Base-by-base conservation (phyloP, 2,113 vertebrate genomes). In the Atherinomorus stipes region DNA sequence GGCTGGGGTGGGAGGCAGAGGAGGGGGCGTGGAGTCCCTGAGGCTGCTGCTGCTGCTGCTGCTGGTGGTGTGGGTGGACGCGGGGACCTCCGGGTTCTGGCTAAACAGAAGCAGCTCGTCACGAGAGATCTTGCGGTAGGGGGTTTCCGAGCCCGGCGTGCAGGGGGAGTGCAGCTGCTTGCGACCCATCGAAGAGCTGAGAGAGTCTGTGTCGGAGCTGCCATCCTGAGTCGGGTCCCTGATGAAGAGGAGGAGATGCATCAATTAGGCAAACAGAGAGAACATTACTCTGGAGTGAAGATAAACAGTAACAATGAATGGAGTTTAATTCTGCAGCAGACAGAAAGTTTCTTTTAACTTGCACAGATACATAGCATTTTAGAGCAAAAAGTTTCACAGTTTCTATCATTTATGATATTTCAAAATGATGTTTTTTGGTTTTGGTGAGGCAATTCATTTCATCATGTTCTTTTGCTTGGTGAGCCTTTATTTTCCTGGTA, bases 171-270 rank as follows among this genome's bases (percentile, higher is more conserved):
- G 93, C 85, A 94, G 94, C 68, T 94, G 95, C 70, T 96, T 98
- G 80, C 95, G 95, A 79, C 96, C 93, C 62, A 91, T 63, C 19
- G 96, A 95, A 23, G 97, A 97, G 89, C 89, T 95, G 85, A 97
- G 92, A 74, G 97, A 97, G 93, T 99, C 97, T 75, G 95, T 94
- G 92, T 98, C 97, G 7, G 95, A 96, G 92, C 92, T 86, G 49
- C 94, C 91, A 81, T 99, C 97, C 83, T 95, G 95, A 67, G 88
- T 77, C 69, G 86, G 75, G 67, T 98, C 97, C 94, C 98, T 86
- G 85, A 45, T 56, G 80, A 56, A 40, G 44, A 25, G 69, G 21
- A 74, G 67, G 15, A 74, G 18, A 68, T 0, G 10, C 7, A 50
- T 2, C 34, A 1, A 16, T 47, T n/a, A 47, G 64, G 58, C 40